phyloP scores from a whole-genome alignment of 2,797 vertebrate species.

The Orientallactaga sibirica region DNA sequence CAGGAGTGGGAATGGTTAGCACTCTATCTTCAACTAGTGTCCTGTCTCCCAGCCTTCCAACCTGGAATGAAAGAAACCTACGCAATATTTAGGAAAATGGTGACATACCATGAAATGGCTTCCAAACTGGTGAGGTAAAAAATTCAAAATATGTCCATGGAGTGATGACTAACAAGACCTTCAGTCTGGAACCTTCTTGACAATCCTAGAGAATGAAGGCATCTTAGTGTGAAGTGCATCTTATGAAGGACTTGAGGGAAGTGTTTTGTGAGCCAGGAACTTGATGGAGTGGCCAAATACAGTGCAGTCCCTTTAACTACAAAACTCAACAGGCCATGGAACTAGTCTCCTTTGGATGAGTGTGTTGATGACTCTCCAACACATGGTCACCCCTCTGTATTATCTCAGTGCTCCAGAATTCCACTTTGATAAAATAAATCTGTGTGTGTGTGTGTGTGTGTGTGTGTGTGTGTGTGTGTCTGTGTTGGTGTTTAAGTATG shows the following conservation, averaged over 20 bases:
- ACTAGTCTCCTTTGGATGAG: conserved; percentile 20
- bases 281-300: background rate
- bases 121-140: background rate
- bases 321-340: conserved; percentile 23
- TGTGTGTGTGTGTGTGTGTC: too few relatives aligned
- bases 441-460: too few relatives aligned
- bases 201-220: background rate
- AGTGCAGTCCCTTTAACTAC: conserved; percentile 12
- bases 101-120: background rate
- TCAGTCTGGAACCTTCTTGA: background rate
- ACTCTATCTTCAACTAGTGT: background rate
- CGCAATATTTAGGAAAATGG: background rate
- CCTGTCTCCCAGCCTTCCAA: background rate
- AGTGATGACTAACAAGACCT: background rate
- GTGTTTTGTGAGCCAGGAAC: conserved; percentile 8
- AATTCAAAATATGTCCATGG: background rate
- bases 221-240: background rate
- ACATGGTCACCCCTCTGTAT: background rate
- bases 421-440: too few relatives aligned
- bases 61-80: conserved; percentile 12
- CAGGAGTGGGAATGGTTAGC: background rate
- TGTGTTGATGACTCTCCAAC: background rate
- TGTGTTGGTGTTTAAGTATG: too few relatives aligned
- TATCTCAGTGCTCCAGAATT: conserved; percentile 30
- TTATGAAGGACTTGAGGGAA: background rate